Evolutionary conservation across 2,888 invertebrate genomes (phyloP), one percentile per base, ranked within the genome.

Genomic region (Habroteleia sp.): DNA sequence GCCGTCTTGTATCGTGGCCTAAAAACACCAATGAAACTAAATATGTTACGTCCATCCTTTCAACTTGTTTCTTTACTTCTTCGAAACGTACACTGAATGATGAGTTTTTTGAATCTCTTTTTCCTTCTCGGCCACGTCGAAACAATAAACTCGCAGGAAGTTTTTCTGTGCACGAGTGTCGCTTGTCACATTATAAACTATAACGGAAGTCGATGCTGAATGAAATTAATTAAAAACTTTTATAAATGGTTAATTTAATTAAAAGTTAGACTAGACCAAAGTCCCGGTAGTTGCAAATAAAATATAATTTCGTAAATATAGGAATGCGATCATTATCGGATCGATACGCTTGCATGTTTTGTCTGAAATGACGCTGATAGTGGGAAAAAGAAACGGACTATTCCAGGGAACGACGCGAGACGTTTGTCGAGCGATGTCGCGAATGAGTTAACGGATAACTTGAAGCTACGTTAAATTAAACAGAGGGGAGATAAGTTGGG

Each of bases 401-500:
- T 16, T 4, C 42, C 5, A 54, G 68, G 39, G 58, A 66, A 54
- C 37, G 23, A n/a, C 42, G 31, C 56, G 23, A 46, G 66, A 37
- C 66, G 68, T 68, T 58, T 58, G 48, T 46, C 33, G 31, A 56
- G 56, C 14, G 41, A 42, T 33, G 77, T 79, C 73, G 80, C 77
- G 75, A 65, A 74, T 74, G 76, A 74, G 81, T 83, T 81, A 83
- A 82, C 80, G 83, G 80, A 81, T 84, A 84, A 84, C 83, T 82
- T 80, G 81, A 82, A 84, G 84, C 79, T 79, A 80, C 79, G 83
- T 84, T 84, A 83, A 84, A 85, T 85, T 85, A 84, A 84, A 82
- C 84, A 83, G 81, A 80, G 79, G 82, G 79, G 75, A 78, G 83
- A 85, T 84, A 84, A 85, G 82, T 83, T 84, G 80, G 81, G 82